phyloP scores from a whole-genome alignment of 1,140 invertebrate species.

The Teleopsis dalmanni region DNA sequence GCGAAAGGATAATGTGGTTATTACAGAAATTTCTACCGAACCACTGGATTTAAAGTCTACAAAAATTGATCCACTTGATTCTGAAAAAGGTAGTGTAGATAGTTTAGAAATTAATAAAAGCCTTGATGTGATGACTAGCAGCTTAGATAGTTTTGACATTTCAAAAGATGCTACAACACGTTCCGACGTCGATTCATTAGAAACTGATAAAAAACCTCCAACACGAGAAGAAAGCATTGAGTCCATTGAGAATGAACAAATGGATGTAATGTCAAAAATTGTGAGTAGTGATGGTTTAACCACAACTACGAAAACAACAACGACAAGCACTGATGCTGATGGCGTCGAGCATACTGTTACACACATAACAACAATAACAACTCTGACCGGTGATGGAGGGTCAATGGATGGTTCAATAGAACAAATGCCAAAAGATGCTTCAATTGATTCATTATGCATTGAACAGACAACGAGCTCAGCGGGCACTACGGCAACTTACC shows the following conservation, averaged over 20 bases:
- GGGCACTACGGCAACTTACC: constrained; percentile 73
- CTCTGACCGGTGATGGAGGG: constrained; percentile 43
- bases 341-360: constrained; percentile 44
- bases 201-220: constrained; percentile 36
- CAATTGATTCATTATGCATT: constrained; percentile 37
- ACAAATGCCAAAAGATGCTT: constrained; percentile 28
- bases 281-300: constrained; percentile 40
- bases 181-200: constrained; percentile 39
- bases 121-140: constrained; percentile 53
- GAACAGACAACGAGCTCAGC: constrained; percentile 59
- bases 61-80: constrained; percentile 22
- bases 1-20: constrained; percentile 34
- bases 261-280: constrained; percentile 29
- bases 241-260: constrained; percentile 47
- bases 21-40: constrained; percentile 56
- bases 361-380: constrained; percentile 33
- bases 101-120: constrained; percentile 52
- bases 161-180: constrained; percentile 37
- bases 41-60: constrained; percentile 49
- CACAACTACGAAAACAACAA: constrained; percentile 49
- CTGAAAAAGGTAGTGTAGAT: constrained; percentile 50
- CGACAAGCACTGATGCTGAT: constrained; percentile 49
- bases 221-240: constrained; percentile 52
- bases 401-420: constrained; percentile 4
- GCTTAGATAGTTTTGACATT: constrained; percentile 54